These are phyloP conservation scores for Molanna angustata DNA, from an alignment of 2,888 invertebrate genomes.

Conservation along the genomic window DNA sequence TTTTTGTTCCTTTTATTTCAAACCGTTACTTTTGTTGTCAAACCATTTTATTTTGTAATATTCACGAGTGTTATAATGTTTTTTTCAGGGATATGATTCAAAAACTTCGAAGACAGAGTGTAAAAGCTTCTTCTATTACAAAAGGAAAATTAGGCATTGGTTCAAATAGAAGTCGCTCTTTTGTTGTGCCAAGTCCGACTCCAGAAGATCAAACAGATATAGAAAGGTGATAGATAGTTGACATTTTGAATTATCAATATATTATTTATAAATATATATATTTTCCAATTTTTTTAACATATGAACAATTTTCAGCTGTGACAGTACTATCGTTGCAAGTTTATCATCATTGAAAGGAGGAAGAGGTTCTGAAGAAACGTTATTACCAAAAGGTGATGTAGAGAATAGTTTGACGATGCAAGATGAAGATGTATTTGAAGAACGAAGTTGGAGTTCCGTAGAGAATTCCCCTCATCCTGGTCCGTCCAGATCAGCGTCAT, in stretches of 20 bases:
- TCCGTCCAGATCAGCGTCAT: constrained; percentile 68
- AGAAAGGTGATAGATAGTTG: constrained; percentile 45
- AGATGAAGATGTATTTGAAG: constrained; percentile 53
- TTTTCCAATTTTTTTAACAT: background rate
- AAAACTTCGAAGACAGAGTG: constrained; percentile 79
- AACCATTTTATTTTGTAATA: background rate
- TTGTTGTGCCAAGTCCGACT: constrained; percentile 68
- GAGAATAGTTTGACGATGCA: constrained; percentile 40
- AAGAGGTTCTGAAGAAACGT: constrained; percentile 47
- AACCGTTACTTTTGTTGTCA: too few species aligned
- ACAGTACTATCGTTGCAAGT: constrained; percentile 32
- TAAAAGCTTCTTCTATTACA: constrained; percentile 69
- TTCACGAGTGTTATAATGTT: too few species aligned
- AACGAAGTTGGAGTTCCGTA: constrained; percentile 58
- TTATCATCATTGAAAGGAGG: constrained; percentile 32
- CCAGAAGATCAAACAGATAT: constrained; percentile 59
- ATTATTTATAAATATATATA: background rate
- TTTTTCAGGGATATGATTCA: constrained; percentile 82
- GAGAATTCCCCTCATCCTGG: constrained; percentile 70
- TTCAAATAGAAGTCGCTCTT: constrained; percentile 73
- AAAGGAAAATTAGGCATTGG: constrained; percentile 76
- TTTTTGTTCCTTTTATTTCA: background rate
- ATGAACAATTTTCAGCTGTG: constrained; percentile 24
- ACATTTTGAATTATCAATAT: too few species aligned
- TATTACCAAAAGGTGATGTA: constrained; percentile 41